A percentile compares a stretch with the other conserved stretches of the same genome.
phyloP scores from a whole-genome alignment of 2,797 vertebrate genomes.

The Orestias chungarensis region DNA sequence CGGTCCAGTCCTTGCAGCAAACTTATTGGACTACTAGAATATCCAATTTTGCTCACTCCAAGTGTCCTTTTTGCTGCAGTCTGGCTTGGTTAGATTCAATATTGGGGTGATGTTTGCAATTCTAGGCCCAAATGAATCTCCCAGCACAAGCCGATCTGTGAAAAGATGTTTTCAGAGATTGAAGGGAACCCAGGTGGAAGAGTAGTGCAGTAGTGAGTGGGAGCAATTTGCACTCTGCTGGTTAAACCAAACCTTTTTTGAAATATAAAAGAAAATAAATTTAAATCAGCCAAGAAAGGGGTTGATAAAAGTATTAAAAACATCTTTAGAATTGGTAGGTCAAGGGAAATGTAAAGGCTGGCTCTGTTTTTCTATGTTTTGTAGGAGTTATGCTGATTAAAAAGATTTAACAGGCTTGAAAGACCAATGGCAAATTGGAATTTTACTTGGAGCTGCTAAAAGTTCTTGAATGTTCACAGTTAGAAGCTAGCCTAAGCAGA shows the following conservation, averaged over 20 bases:
- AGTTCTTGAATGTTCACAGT: background rate
- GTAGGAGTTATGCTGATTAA: background rate
- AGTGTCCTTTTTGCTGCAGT: slow-evolving; percentile 76
- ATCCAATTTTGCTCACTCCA: slow-evolving; percentile 77
- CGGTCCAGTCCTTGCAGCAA: slow-evolving; percentile 54
- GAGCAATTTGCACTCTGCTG: slow-evolving; percentile 68
- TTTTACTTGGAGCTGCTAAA: background rate
- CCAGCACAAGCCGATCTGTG: slow-evolving; percentile 68
- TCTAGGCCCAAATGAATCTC: slow-evolving; percentile 78
- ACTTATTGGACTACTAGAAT: slow-evolving; percentile 79
- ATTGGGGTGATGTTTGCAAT: slow-evolving; percentile 79
- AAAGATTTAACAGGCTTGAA: background rate
- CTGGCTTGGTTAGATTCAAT: slow-evolving; percentile 81
- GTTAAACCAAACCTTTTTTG: slow-evolving; percentile 71
- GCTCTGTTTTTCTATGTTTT: background rate
- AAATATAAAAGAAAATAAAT: slow-evolving; percentile 38
- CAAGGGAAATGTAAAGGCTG: background rate
- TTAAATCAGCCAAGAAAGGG: slow-evolving; percentile 45
- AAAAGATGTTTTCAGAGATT: slow-evolving; percentile 79
- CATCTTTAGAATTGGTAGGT: background rate
- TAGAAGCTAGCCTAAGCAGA: background rate
- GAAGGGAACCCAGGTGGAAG: slow-evolving; percentile 75
- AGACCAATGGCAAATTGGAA: background rate
- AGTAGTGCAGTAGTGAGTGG: slow-evolving; percentile 64
- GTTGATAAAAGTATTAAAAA: slow-evolving; percentile 18